Percentiles rank a stretch among this genome's conserved stretches.
Evolutionary conservation across 2,888 invertebrate species (phyloP).

Genomic region (Agriopis marginaria): DNA sequence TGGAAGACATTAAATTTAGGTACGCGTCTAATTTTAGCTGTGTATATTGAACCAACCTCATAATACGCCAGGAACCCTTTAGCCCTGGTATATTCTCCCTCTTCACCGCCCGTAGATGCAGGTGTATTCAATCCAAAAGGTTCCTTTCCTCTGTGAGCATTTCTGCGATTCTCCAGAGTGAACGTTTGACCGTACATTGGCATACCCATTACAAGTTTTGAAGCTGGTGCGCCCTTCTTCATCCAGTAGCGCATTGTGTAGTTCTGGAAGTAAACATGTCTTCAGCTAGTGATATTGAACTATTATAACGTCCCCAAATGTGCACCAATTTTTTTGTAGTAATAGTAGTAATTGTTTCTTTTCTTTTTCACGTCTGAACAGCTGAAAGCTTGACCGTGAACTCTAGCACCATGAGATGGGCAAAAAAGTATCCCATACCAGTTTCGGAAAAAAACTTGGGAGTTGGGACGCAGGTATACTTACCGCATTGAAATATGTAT

Average conservation of each 20-base stretch:
- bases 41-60: slow-evolving; percentile 85
- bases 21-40: not conserved
- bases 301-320: too few relatives aligned
- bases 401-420: too few relatives aligned
- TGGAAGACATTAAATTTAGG: too few relatives aligned
- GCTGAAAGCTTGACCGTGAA: too few relatives aligned
- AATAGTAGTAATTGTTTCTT: too few relatives aligned
- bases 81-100: slow-evolving; percentile 94
- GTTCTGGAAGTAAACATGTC: slow-evolving; percentile 84
- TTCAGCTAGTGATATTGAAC: not conserved
- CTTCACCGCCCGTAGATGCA: slow-evolving; percentile 92
- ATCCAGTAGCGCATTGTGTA: slow-evolving; percentile 96
- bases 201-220: slow-evolving; percentile 95
- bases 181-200: slow-evolving; percentile 96
- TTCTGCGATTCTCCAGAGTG: slow-evolving; percentile 70
- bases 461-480: slow-evolving; percentile 54
- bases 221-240: slow-evolving; percentile 92
- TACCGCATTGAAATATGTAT: slow-evolving; percentile 93
- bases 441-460: not conserved
- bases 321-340: too few relatives aligned
- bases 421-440: too few relatives aligned
- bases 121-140: slow-evolving; percentile 90
- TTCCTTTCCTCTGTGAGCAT: slow-evolving; percentile 67
- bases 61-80: slow-evolving; percentile 96
- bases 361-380: too few relatives aligned